Percentiles rank a stretch among this genome's conserved stretches.
phyloP scores from a whole-genome alignment of 2,797 vertebrate species.

The Australoheros facetus region DNA sequence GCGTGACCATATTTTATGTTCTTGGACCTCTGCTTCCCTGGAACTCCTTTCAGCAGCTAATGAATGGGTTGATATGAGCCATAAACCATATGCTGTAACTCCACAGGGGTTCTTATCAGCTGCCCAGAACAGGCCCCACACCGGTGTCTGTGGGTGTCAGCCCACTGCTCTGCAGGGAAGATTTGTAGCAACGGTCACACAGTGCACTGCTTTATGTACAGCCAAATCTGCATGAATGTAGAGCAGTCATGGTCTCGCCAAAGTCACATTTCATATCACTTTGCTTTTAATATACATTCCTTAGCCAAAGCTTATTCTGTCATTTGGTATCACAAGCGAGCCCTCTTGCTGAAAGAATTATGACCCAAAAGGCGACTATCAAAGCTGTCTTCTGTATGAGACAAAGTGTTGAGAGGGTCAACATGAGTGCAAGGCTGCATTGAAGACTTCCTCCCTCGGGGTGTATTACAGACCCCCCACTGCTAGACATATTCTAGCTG shows the following conservation, averaged over 20 bases:
- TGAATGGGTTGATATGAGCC: conserved; percentile 52
- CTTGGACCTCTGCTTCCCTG: conserved; percentile 17
- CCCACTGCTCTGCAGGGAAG: conserved; percentile 44
- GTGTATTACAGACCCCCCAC: conserved; percentile 53
- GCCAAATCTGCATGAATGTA: conserved; percentile 58
- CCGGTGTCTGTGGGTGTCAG: conserved; percentile 63
- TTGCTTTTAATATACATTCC: conserved; percentile 53
- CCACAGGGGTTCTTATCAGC: conserved; percentile 69
- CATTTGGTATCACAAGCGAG: conserved; percentile 40
- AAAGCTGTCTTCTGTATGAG: conserved; percentile 50
- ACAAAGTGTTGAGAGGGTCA: conserved; percentile 60
- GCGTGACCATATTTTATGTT: conserved; percentile 36
- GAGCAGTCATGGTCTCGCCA: conserved; percentile 46
- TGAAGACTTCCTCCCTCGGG: conserved; percentile 59
- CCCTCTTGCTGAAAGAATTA: conserved; percentile 48
- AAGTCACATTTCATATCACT: conserved; percentile 61
- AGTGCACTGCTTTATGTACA: conserved; percentile 48
- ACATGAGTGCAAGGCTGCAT: conserved; percentile 38
- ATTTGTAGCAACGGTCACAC: conserved; percentile 59
- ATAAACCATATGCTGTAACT: conserved; percentile 57
- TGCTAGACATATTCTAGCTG: conserved; percentile 28
- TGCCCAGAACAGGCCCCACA: conserved; percentile 56
- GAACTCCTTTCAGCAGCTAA: conserved; percentile 60
- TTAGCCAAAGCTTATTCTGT: conserved; percentile 54
- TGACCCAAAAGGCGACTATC: conserved; percentile 53